phyloP scores from a whole-genome alignment of 2,888 invertebrate genomes.

The Liodrosophila aerea region DNA sequence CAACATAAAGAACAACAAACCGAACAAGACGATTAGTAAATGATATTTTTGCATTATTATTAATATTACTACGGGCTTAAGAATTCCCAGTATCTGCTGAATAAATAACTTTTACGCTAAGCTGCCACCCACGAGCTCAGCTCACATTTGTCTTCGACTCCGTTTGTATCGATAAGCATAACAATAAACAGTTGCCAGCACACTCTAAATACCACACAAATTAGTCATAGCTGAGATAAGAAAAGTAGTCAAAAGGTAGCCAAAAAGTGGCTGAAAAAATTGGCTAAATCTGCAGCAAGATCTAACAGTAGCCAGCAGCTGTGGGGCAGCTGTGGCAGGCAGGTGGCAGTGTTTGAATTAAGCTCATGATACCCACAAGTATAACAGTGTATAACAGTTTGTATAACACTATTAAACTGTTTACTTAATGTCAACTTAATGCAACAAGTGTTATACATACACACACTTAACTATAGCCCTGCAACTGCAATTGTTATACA shows the following conservation, averaged over 20 bases:
- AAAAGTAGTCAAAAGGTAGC: too few relatives aligned
- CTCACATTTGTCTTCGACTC: conserved; percentile 47
- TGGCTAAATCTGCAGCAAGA: conserved; percentile 56
- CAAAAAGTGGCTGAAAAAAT: conserved; percentile 46
- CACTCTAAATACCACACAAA: conserved; percentile 69
- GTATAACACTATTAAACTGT: conserved; percentile 13
- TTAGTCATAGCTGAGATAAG: conserved; percentile 67
- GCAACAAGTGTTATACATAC: too few relatives aligned
- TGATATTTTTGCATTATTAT: conserved; percentile 60
- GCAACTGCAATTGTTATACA: conserved; percentile 21
- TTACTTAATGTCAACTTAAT: too few relatives aligned
- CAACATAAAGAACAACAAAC: conserved; percentile 43
- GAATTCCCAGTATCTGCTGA: conserved; percentile 5
- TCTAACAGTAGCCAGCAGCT: conserved; percentile 48
- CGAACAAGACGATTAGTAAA: conserved; percentile 49
- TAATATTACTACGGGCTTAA: conserved; percentile 48
- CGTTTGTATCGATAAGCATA: conserved; percentile 41
- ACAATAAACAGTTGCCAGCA: conserved; percentile 49
- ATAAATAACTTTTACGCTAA: conserved; percentile 8
- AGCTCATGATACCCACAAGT: too few relatives aligned
- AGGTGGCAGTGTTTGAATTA: conserved; percentile 1
- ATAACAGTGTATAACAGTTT: too few relatives aligned
- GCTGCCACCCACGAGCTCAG: conserved; percentile 61
- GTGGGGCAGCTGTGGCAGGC: conserved; percentile 48
- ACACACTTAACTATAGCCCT: too few relatives aligned